These are phyloP conservation scores for Furcula furcula DNA, from an alignment of 2,888 invertebrate genomes.

Conservation along the genomic window DNA sequence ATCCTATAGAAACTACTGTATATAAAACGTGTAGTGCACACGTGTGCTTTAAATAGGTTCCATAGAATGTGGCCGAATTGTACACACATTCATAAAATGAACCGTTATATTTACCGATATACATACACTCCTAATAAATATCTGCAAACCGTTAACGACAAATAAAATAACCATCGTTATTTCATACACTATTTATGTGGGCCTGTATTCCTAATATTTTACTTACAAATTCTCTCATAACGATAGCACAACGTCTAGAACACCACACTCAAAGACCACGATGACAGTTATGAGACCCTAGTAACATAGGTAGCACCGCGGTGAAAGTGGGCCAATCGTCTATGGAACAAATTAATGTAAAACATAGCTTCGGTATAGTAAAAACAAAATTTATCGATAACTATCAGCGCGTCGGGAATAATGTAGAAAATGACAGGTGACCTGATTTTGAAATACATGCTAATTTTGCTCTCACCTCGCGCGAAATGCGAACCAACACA, in stretches of 20 bases:
- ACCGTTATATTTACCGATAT: not conserved
- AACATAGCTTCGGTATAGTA: conserved; percentile 15
- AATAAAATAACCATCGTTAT: too few relatives aligned
- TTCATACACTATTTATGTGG: too few relatives aligned
- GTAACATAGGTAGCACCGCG: conserved; percentile 34
- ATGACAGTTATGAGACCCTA: conserved; percentile 38
- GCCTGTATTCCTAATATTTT: conserved; percentile 6
- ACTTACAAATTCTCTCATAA: conserved; percentile 51
- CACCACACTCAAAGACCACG: conserved; percentile 13
- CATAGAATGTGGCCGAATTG: too few relatives aligned
- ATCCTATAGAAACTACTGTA: too few relatives aligned
- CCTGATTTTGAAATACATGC: too few relatives aligned
- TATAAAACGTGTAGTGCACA: too few relatives aligned
- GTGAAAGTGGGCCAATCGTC: conserved; percentile 56
- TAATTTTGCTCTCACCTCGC: too few relatives aligned
- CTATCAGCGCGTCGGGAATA: conserved; percentile 5
- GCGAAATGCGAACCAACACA: too few relatives aligned
- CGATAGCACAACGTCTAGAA: conserved; percentile 22
- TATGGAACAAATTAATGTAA: conserved; percentile 32
- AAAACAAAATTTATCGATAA: conserved; percentile 14
- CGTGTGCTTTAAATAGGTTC: too few relatives aligned
- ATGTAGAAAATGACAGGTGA: conserved; percentile 5
- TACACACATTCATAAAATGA: not conserved
- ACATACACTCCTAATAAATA: too few relatives aligned
- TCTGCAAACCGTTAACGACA: too few relatives aligned